Evolutionary conservation across 2,888 invertebrate genomes (phyloP).

Genomic region (Pseudococcus jackbeardsleyi): DNA sequence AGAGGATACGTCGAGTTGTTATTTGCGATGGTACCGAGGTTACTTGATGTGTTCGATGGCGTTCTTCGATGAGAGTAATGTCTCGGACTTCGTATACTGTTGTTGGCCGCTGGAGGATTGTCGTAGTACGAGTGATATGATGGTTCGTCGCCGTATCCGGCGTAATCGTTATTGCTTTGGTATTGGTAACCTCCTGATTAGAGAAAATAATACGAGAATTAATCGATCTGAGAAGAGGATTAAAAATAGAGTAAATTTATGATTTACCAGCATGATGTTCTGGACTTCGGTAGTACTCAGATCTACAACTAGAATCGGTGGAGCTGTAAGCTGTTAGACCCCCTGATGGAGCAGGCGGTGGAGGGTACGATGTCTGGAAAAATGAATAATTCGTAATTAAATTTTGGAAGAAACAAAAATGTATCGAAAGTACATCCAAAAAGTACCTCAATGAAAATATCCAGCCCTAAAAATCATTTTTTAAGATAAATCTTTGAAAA

Average conservation of each 20-base stretch:
- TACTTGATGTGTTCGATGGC: conserved; percentile 80
- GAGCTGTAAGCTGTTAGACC: conserved; percentile 60
- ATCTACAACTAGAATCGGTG: conserved; percentile 64
- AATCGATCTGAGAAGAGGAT: background rate
- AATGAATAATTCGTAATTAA: background rate
- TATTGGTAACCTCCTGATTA: conserved; percentile 67
- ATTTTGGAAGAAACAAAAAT: background rate
- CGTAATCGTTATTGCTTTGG: conserved; percentile 59
- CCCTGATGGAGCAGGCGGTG: conserved; percentile 71
- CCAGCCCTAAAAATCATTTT: too few relatives aligned
- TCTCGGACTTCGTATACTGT: conserved; percentile 68
- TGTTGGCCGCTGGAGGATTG: conserved; percentile 70
- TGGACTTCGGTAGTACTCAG: conserved; percentile 61
- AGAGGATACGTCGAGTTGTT: background rate
- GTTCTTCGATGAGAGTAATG: conserved; percentile 78
- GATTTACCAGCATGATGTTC: conserved; percentile 51
- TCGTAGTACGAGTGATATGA: conserved; percentile 71
- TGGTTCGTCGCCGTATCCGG: conserved; percentile 62
- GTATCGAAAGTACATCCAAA: too few relatives aligned
- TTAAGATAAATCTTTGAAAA: too few relatives aligned
- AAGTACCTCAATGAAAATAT: too few relatives aligned
- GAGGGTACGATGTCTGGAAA: conserved; percentile 69
- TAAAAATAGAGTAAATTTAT: background rate
- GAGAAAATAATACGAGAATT: background rate
- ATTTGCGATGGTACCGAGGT: conserved; percentile 8